These are phyloP conservation scores for Menidia menidia DNA, from an alignment of 2,797 vertebrate species.

Conservation along the genomic window DNA sequence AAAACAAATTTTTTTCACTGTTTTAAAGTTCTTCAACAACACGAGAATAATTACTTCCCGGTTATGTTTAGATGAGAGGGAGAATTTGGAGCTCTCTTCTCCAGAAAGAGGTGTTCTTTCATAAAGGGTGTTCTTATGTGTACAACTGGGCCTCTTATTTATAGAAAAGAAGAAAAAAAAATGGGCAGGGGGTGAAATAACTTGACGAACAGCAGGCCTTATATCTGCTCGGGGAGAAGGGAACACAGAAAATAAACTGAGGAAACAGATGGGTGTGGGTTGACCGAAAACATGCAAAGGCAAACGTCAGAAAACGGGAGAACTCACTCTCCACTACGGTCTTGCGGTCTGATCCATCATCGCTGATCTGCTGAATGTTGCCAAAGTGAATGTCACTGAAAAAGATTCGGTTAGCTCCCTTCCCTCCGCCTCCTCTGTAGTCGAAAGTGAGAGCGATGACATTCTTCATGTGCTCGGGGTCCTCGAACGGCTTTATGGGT, in stretches of 20 bases:
- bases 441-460: conserved; percentile 96
- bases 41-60: conserved; percentile 37
- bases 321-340: conserved; percentile 96
- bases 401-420: conserved; percentile 93
- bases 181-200: background rate
- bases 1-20: conserved; percentile 18
- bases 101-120: conserved; percentile 7
- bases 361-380: conserved; percentile 97
- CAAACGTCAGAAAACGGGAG: background rate
- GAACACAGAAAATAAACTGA: conserved; percentile 14
- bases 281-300: background rate
- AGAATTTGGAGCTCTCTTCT: conserved; percentile 33
- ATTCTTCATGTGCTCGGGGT: conserved; percentile 97
- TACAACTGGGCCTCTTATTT: conserved; percentile 5
- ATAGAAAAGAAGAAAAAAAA: conserved; percentile 6
- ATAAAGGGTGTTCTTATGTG: conserved; percentile 18
- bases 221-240: background rate
- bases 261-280: background rate
- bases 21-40: conserved; percentile 24
- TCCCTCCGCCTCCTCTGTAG: conserved; percentile 89
- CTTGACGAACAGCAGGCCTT: conserved; percentile 11
- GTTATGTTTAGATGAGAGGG: conserved; percentile 26
- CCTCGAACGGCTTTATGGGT: conserved; percentile 95
- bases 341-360: conserved; percentile 89
- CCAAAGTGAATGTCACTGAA: conserved; percentile 98